Base-by-base conservation (phyloP, 2,797 vertebrate species). In the Cephalopachus bancanus region DNA sequence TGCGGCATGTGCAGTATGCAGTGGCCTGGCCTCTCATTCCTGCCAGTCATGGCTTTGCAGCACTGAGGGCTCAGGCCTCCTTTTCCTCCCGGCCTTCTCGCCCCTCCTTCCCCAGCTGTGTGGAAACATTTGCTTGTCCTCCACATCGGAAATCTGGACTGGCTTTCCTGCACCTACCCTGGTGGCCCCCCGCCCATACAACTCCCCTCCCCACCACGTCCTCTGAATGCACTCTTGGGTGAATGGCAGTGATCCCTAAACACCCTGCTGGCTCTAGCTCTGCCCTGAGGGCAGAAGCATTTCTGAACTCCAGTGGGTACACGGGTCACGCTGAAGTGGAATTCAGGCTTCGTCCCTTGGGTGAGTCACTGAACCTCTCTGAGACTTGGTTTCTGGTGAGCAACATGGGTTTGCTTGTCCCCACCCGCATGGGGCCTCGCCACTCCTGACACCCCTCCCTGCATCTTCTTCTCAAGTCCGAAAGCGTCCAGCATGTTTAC, bases 341-440 rank as follows among this genome's bases (percentile, higher is more conserved):
- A 7, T 69, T 49, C 88, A 57, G 30, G 17, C 60, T 76, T 59
- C 51, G 33, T 51, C 30, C 65, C 57, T 55, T 16, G 62, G 62
- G 33, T n/a, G 20, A 60, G 37, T 20, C 51, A 55, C 55, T 71
- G 53, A 44, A 24, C 12, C 60, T 59, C 75, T 57, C 37, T 89
- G 85, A 89, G 88, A 28, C 83, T 59, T 28, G 26, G 59, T 64
- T 86, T 94, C 89, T 75, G 65, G 78, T 37, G 16, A 71, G 59
- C 64, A 75, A 67, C 64, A 57, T 65, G 87, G 37, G 79, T 74
- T 72, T 72, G 20, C 28, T 62, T 0, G 1, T 57, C 44, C 69
- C 78, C 7, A 1, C 9, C 26, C 44, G 84, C 26, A 11, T 2
- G 37, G 30, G 19, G 30, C 67, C 55, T 26, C 0, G 11, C 22